A percentile compares a stretch with the other conserved stretches of the same genome.
phyloP scores from a whole-genome alignment of 2,888 invertebrate species.

The Spialia ferax region DNA sequence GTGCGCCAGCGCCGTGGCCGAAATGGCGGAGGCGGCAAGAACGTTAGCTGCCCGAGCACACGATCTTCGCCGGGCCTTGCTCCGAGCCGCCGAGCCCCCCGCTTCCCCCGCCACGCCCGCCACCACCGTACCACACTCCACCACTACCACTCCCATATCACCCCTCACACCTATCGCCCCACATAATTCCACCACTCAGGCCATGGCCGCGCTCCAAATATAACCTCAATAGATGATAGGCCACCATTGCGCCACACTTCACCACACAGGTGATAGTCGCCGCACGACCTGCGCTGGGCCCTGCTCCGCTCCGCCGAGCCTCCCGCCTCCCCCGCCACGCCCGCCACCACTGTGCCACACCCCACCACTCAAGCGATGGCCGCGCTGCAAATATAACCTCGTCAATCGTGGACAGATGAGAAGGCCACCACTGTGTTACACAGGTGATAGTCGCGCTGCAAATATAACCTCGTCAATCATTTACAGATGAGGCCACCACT shows the following conservation, averaged over 20 bases:
- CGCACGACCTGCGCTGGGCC: slow-evolving; percentile 92
- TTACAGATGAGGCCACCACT: too few species aligned
- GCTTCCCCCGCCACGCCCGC: slow-evolving; percentile 60
- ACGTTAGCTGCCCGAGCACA: slow-evolving; percentile 94
- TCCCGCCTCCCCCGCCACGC: slow-evolving; percentile 59
- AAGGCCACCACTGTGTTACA: too few species aligned
- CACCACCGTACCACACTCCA: slow-evolving; percentile 67
- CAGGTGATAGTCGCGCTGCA: too few species aligned
- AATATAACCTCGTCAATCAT: too few species aligned
- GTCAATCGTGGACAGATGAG: too few species aligned
- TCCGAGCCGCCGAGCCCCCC: slow-evolving; percentile 88
- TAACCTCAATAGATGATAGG: too few species aligned
- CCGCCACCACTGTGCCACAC: slow-evolving; percentile 68
- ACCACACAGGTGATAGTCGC: too few species aligned
- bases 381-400: slow-evolving; percentile 74
- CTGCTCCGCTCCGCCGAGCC: slow-evolving; percentile 90
- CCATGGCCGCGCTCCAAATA: slow-evolving; percentile 73
- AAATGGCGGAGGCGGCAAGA: slow-evolving; percentile 97
- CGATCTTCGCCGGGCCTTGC: slow-evolving; percentile 91
- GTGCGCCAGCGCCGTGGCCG: slow-evolving; percentile 95
- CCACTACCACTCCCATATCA: slow-evolving; percentile 68
- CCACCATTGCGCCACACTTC: too few species aligned
- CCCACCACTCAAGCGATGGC: slow-evolving; percentile 66
- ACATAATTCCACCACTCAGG: slow-evolving; percentile 58
- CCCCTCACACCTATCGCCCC: slow-evolving; percentile 67